A percentile compares a stretch with the other conserved stretches of the same genome.
Evolutionary conservation across 1,140 invertebrate genomes (phyloP).

Genomic region (Brachionus calyciflorus): DNA sequence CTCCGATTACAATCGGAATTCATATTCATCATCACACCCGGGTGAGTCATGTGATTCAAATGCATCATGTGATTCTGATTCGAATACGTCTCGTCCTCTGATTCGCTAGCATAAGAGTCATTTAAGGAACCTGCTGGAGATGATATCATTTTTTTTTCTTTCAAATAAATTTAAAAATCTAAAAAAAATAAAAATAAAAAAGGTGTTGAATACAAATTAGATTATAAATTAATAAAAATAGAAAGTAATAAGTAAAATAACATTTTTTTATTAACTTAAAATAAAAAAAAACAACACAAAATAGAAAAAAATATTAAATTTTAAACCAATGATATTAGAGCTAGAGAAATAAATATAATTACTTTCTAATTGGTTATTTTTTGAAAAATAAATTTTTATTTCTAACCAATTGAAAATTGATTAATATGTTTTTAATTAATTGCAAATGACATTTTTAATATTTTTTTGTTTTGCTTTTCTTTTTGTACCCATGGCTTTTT

Average conservation of each 20-base stretch:
- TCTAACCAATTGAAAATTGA: slow-evolving; percentile 7
- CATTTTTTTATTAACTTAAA: too few species aligned
- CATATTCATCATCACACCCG: slow-evolving; percentile 39
- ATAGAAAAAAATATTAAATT: neutral
- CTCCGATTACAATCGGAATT: slow-evolving; percentile 24
- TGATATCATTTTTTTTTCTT: slow-evolving; percentile 25
- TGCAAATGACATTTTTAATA: too few species aligned
- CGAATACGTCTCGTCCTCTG: neutral
- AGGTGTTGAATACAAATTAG: neutral
- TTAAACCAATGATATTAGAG: slow-evolving; percentile 1
- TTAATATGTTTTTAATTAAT: slow-evolving; percentile 23
- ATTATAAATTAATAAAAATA: neutral
- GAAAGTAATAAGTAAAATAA: too few species aligned
- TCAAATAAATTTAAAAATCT: too few species aligned
- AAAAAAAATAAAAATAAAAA: neutral
- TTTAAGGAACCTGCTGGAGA: slow-evolving; percentile 30
- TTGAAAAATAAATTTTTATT: neutral
- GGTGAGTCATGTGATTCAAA: slow-evolving; percentile 19
- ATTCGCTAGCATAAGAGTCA: slow-evolving; percentile 26
- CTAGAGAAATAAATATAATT: neutral
- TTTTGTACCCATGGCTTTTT: too few species aligned
- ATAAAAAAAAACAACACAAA: too few species aligned
- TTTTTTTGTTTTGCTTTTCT: too few species aligned
- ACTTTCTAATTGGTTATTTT: slow-evolving; percentile 26
- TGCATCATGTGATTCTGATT: slow-evolving; percentile 6